Evolutionary conservation across 2,888 invertebrate species (phyloP), one percentile per base, ranked within the genome.

Genomic region (Drosophila meridiana): DNA sequence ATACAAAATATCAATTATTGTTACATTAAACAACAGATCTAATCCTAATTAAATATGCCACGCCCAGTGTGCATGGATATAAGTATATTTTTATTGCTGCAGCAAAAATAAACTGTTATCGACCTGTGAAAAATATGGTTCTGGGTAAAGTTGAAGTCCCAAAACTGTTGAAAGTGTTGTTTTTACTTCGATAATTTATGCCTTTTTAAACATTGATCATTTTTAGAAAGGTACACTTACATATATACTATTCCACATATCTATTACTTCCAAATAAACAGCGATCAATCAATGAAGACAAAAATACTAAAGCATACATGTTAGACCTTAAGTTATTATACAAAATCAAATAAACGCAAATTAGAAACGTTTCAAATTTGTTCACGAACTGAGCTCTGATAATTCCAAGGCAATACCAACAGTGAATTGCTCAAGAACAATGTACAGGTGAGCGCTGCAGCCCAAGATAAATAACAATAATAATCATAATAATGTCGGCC

Each of bases 391-490:
- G 13, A 60, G 43, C 20, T 62, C 40, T 28, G 34, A 53, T 48
- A 65, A 28, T 53, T 48, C 8, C 75, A 71, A 75, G 68, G 76
- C 52, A 57, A 66, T 8, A 42, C 26, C 13, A 58, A 56, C 11
- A 42, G 42, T 47, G 63, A 63, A 66, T 38, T 65, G 67, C 58
- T 42, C 43, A 86, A 84, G 84, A 84, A 83, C 80, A 86, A 80
- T 74, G 58, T 36, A 58, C 36, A 36, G 34, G 30, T 68, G 14
- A 26, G 50, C 53, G 9, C 50, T 61, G 45, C 43, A 40, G 52
- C 30, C 65, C 56, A 71, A 65, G 71, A 38, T 69, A 68, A 69
- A 56, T 52, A 69, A 75, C 43, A 58, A 68, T 26, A 5, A 75
- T 42, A 59, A 62, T 32, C 3, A 68, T 32, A 7, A 75, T 53